A percentile compares a stretch with the other conserved stretches of the same genome.
phyloP scores from a whole-genome alignment of 2,113 vertebrate species.

The Leptocoma aspasia region DNA sequence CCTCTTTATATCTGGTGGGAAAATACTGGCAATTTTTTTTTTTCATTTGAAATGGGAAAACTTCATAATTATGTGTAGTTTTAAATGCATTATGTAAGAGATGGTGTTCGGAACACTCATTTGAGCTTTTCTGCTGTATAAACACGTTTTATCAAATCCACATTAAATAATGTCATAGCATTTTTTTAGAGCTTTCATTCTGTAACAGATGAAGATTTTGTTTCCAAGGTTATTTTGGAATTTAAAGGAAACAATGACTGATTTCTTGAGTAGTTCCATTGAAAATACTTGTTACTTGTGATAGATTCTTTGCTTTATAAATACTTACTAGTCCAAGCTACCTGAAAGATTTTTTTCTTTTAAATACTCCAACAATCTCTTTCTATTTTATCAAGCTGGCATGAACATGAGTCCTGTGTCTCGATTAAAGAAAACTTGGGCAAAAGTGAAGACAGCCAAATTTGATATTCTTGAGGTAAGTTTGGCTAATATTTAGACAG shows the following conservation, averaged over 20 bases:
- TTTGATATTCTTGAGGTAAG: conserved; percentile 91
- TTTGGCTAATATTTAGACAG: neutral
- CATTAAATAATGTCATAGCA: neutral
- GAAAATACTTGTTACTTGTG: neutral
- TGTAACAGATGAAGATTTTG: neutral
- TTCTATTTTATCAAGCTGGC: conserved; percentile 77
- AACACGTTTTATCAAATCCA: neutral
- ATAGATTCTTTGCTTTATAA: neutral
- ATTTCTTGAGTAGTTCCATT: neutral
- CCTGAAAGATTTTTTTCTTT: neutral
- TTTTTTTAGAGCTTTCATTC: neutral
- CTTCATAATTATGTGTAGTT: neutral
- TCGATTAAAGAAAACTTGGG: conserved; percentile 94
- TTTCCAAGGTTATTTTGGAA: neutral
- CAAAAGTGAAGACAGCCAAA: conserved; percentile 93
- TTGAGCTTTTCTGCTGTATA: neutral
- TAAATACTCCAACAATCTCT: neutral
- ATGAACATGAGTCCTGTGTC: conserved; percentile 98
- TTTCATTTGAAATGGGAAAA: neutral
- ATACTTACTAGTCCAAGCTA: neutral
- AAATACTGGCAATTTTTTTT: neutral
- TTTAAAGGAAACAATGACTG: neutral
- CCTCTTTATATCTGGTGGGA: neutral
- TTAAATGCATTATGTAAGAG: neutral
- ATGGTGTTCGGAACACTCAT: neutral